Base-by-base conservation (phyloP, 92 coral and sea anemone species). In the Heliopora coerulea region DNA sequence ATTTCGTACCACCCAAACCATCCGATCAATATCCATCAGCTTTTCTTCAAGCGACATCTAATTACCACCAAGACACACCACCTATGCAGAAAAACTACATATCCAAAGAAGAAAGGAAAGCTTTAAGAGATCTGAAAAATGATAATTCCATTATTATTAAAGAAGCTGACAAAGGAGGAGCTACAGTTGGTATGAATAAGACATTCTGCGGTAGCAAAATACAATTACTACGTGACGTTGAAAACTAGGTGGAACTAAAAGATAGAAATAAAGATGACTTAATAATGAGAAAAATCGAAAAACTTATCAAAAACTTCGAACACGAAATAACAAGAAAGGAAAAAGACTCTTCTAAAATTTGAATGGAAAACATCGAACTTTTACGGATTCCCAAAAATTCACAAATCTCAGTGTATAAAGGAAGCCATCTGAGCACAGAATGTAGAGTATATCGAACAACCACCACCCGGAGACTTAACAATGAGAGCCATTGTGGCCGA, bases 131-230 rank as follows among this genome's bases (percentile, higher is more conserved):
- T 19, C 62, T 65, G 4, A 66, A 79, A 74, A 27, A 79, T n/a
- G 82, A 84, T 54, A 35, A 65, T 56, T 29, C 88, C 18, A 79
- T 73, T 59, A 79, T 66, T 41, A 59, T 74, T 19, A 63, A 54
- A 32, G 80, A 74, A 27, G 82, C 84, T 6, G 82, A 79, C 84
- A 84, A 84, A 40, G 79, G 79, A 49, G 35, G 77, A 40, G 81
- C 82, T 0, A 39, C 35, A 11, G 66, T 60, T 60, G 14, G 25
- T 19, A 63, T 63, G 52, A 15, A 39, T 35, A 63, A 23, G 29
- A 27, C 70, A 10, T 37, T 37, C 42, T 37, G 11, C 42, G 6
- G 11, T 4, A 37, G 6, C 11, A 37, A 37, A 37, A 37, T 37
- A 4, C 42, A 37, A 37, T 11, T 37, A 4, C 42, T 37, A 37